A percentile compares a stretch with the other conserved stretches of the same genome.
Evolutionary conservation across 1,140 invertebrate species (phyloP).

Genomic region (Heterodera carotae): DNA sequence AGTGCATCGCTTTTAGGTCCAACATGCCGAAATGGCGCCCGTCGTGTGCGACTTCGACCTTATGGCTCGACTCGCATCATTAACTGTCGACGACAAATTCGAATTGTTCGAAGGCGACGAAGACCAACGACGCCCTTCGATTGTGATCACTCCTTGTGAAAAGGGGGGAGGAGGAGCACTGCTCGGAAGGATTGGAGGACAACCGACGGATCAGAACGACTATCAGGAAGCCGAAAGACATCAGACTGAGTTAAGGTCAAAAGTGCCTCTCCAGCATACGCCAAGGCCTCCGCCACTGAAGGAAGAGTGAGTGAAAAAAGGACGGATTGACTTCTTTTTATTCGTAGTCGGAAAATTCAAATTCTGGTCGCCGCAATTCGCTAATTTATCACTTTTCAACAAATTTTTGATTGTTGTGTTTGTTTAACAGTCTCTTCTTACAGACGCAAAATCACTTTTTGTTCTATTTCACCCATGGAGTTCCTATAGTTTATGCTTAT

Average conservation of each 20-base stretch:
- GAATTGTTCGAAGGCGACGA: conserved; percentile 60
- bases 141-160: conserved; percentile 17
- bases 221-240: neutral
- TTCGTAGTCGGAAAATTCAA: neutral
- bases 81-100: conserved; percentile 53
- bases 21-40: conserved; percentile 61
- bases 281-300: conserved; percentile 24
- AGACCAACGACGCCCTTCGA: conserved; percentile 25
- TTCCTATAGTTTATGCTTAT: too few relatives aligned
- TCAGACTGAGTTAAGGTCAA: neutral
- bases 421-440: too few relatives aligned
- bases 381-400: neutral
- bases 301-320: neutral
- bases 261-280: conserved; percentile 31
- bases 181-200: neutral
- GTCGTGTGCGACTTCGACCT: conserved; percentile 65
- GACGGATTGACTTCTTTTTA: too few relatives aligned
- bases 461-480: too few relatives aligned
- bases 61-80: conserved; percentile 60
- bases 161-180: neutral
- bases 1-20: conserved; percentile 65
- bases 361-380: neutral
- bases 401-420: too few relatives aligned
- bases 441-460: too few relatives aligned
- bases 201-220: neutral